phyloP scores from a whole-genome alignment of 2,797 vertebrate genomes.

The Botia kubotai region DNA sequence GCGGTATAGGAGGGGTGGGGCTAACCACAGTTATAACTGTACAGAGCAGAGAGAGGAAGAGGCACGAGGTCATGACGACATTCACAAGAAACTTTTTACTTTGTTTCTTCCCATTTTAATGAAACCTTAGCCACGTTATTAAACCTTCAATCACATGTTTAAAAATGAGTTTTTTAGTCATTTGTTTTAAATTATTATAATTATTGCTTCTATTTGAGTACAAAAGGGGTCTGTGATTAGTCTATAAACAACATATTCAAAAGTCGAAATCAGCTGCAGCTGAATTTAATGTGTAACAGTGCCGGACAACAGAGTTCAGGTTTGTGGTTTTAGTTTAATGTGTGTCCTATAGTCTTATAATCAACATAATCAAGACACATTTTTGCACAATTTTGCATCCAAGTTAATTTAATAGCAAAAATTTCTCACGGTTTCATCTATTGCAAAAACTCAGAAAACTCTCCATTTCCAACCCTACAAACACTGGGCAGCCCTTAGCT shows the following conservation, averaged over 20 bases:
- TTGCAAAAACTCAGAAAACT: too few species aligned
- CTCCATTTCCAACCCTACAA: background rate
- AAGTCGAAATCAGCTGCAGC: background rate
- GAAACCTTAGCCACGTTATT: too few species aligned
- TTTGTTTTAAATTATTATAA: background rate
- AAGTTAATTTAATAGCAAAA: background rate
- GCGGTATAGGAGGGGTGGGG: background rate
- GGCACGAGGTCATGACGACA: background rate
- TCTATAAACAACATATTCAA: background rate
- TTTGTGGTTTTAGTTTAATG: background rate
- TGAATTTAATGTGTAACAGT: background rate
- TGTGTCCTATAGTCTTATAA: too few species aligned
- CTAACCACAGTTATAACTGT: constrained; percentile 30
- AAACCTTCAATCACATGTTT: background rate
- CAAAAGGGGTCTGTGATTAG: background rate
- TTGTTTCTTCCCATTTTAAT: too few species aligned
- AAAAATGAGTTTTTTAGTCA: background rate
- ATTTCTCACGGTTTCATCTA: background rate
- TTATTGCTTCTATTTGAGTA: too few species aligned
- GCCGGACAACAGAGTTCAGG: background rate
- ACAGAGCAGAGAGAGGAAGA: constrained; percentile 5
- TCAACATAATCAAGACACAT: too few species aligned
- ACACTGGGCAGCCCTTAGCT: constrained; percentile 40
- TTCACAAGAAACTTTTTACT: background rate
- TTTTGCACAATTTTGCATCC: background rate